phyloP scores from a whole-genome alignment of 2,113 vertebrate genomes.

The Delphinapterus leucas region DNA sequence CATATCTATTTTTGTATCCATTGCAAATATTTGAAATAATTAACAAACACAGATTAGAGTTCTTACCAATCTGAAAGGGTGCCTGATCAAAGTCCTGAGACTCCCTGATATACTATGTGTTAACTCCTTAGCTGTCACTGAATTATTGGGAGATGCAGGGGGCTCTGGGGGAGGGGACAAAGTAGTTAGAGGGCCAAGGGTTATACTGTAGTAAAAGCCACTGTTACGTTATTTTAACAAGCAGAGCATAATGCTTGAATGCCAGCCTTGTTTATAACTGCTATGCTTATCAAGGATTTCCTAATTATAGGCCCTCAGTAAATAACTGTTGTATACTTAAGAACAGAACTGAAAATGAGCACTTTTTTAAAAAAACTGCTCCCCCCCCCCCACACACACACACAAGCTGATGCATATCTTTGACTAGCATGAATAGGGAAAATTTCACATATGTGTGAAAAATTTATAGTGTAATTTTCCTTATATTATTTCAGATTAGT shows the following conservation, averaged over 20 bases:
- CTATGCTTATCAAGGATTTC: not conserved
- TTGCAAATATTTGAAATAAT: constrained; percentile 7
- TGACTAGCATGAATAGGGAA: not conserved
- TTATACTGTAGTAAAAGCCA: not conserved
- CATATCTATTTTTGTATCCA: not conserved
- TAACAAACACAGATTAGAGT: not conserved
- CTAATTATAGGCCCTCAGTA: not conserved
- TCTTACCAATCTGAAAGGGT: not conserved
- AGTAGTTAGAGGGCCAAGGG: not conserved
- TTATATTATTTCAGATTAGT: constrained; percentile 35
- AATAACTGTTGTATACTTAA: not conserved
- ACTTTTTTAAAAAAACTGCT: not conserved
- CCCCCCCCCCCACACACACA: too few species aligned
- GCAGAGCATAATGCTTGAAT: not conserved
- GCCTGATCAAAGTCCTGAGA: not conserved
- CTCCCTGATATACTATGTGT: not conserved
- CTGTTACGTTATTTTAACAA: constrained; percentile 12
- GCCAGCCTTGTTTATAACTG: constrained; percentile 8
- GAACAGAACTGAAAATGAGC: constrained; percentile 17
- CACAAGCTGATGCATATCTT: not conserved
- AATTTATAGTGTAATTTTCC: not conserved
- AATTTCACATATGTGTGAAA: not conserved
- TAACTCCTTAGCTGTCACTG: not conserved
- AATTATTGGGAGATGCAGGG: not conserved
- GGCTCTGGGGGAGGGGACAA: not conserved